Base-by-base conservation (phyloP, 2,888 invertebrate species). In the Apamea monoglypha region DNA sequence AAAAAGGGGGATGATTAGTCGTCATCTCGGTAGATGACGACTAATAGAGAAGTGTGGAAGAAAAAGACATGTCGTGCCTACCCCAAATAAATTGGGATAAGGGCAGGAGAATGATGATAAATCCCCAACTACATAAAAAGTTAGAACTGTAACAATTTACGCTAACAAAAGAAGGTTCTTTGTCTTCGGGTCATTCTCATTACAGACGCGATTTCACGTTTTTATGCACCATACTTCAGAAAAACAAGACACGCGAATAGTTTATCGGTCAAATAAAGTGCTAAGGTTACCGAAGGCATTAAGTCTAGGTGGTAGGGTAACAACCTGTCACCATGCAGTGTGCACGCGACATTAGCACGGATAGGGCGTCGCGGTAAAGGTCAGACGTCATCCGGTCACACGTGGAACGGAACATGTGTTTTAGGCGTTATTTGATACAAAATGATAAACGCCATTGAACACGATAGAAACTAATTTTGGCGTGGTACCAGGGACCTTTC, bases 311-410 rank as follows among this genome's bases (percentile, higher is more conserved):
- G 72, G 47, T 56, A 78, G 74, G 56, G 76, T 47, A 84, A 84
- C 71, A 80, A 68, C 64, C 80, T 74, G 63, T 64, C 74, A 74
- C 29, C n/a, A 36, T 36, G 47, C 67, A 64, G 59, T 77, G 59
- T 69, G 69, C 75, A 79, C 83, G 81, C 81, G 68, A 80, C 84
- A 76, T 78, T 67, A 78, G 77, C 73, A 63, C 63, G 71, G 56
- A 40, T 67, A 69, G 80, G 79, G 70, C 77, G 61, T 63, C 61
- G 47, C 63, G 67, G 32, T 64, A 83, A 83, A 88, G 87, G 81
- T 86, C 85, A 83, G 25, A 25, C 71, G 83, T 74, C 83, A 74
- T 74, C 75, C 78, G 69, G 80, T 69, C 75, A 82, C 74, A 86
- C 73, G 69, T 86, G 69, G 67, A 64, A 63, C 75, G 56, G 56